These are phyloP conservation scores for Hestina assimilis DNA, from an alignment of 1,140 invertebrate genomes.

Conservation along the genomic window DNA sequence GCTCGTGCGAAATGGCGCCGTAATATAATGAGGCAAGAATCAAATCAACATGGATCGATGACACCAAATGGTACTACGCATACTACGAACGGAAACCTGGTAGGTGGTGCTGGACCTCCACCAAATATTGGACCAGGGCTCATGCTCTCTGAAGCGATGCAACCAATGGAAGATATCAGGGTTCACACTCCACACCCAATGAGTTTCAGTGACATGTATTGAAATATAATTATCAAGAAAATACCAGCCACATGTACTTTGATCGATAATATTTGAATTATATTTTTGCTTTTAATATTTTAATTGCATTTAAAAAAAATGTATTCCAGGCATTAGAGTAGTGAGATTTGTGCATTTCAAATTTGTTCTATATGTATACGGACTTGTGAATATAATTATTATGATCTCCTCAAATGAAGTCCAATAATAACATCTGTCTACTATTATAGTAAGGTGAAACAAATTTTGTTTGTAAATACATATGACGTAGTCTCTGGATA, in stretches of 20 bases:
- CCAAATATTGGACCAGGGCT: constrained; percentile 35
- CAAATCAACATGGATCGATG: constrained; percentile 42
- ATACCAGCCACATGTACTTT: background rate
- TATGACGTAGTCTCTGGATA: no score
- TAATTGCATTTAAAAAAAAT: no score
- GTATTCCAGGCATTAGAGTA: no score
- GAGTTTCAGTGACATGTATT: constrained; percentile 64
- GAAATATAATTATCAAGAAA: constrained; percentile 23
- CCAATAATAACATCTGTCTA: no score
- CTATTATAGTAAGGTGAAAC: no score
- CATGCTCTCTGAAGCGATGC: constrained; percentile 48
- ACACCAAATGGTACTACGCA: constrained; percentile 42
- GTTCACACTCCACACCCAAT: constrained; percentile 62
- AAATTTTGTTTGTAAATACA: no score
- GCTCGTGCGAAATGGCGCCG: constrained; percentile 96
- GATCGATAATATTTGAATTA: background rate
- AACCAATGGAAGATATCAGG: constrained; percentile 56
- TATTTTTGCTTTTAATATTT: background rate
- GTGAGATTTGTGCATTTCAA: no score
- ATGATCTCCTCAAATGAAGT: no score
- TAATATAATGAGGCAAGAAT: constrained; percentile 88
- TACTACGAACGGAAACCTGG: constrained; percentile 35
- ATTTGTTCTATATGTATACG: background rate
- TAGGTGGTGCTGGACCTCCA: constrained; percentile 28
- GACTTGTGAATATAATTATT: background rate